Conservation (phyloP, 2,888 invertebrate genomes). For the Aphidoletes aphidimyza region DNA sequence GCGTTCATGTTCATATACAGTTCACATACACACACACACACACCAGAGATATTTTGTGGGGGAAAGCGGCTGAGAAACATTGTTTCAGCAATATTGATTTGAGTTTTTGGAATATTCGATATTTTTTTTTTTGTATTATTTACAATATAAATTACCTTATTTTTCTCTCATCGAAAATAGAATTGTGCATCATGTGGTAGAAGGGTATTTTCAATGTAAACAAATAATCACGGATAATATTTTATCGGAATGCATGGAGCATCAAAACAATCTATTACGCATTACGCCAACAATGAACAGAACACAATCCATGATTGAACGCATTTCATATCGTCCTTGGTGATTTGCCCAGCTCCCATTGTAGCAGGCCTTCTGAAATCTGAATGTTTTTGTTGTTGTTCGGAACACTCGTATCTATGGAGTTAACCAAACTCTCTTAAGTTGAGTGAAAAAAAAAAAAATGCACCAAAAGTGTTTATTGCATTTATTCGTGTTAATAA, state of each 20-base stretch:
- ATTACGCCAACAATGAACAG: neutral
- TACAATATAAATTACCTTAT: neutral
- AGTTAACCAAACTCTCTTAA: no score
- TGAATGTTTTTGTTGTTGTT: no score
- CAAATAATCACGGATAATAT: slow-evolving; percentile 22
- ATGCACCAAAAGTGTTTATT: neutral
- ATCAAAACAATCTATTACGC: neutral
- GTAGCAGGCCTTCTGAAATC: no score
- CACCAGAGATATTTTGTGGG: no score
- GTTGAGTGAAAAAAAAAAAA: no score
- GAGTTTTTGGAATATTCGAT: neutral
- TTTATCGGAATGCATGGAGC: neutral
- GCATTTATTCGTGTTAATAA: neutral
- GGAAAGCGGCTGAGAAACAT: no score
- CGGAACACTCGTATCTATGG: no score
- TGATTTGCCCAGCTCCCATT: no score
- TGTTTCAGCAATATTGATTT: neutral
- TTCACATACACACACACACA: no score
- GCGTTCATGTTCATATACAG: no score
- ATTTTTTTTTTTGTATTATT: no score
- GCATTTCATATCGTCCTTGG: neutral
- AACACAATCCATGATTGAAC: neutral
- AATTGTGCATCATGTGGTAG: neutral
- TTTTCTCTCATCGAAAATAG: neutral
- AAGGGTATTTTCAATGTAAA: neutral